Percentiles rank a stretch among this genome's conserved stretches.
Conservation (phyloP, 1,140 invertebrate genomes). For the Apis laboriosa region DNA sequence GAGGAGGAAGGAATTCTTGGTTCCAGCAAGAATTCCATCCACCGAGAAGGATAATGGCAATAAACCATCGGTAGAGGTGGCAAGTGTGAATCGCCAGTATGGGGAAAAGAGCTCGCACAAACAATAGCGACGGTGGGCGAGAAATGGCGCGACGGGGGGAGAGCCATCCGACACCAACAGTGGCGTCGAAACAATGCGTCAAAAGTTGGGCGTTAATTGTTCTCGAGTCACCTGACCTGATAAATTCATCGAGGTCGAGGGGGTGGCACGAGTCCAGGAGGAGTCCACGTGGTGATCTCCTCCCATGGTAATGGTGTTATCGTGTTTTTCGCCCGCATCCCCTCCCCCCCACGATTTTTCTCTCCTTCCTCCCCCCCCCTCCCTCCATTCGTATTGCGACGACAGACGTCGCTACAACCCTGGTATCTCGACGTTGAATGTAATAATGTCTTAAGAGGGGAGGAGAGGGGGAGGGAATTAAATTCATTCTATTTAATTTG, state of each 20-base stretch:
- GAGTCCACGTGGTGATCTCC: too few relatives aligned
- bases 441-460: slow-evolving; percentile 51
- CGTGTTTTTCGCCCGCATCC: slow-evolving; percentile 58
- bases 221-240: slow-evolving; percentile 61
- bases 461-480: slow-evolving; percentile 55
- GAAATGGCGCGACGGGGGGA: not conserved
- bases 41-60: not conserved
- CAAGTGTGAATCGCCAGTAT: slow-evolving; percentile 25
- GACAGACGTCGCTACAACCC: slow-evolving; percentile 50
- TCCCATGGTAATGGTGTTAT: slow-evolving; percentile 60
- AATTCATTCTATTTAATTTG: slow-evolving; percentile 66
- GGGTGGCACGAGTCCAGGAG: too few relatives aligned
- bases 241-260: slow-evolving; percentile 66
- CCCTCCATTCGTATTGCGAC: slow-evolving; percentile 34
- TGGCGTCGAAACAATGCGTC: slow-evolving; percentile 58
- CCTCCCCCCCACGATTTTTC: not conserved
- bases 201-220: slow-evolving; percentile 68
- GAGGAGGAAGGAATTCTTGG: not conserved
- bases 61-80: slow-evolving; percentile 1
- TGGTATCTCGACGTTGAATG: slow-evolving; percentile 45
- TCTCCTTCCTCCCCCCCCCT: not conserved
- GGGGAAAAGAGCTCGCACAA: slow-evolving; percentile 36
- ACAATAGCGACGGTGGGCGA: slow-evolving; percentile 8
- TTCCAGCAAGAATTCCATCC: not conserved
- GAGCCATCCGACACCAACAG: slow-evolving; percentile 17